Base-by-base conservation (phyloP, 2,888 invertebrate species). In the Girardia tigrina region DNA sequence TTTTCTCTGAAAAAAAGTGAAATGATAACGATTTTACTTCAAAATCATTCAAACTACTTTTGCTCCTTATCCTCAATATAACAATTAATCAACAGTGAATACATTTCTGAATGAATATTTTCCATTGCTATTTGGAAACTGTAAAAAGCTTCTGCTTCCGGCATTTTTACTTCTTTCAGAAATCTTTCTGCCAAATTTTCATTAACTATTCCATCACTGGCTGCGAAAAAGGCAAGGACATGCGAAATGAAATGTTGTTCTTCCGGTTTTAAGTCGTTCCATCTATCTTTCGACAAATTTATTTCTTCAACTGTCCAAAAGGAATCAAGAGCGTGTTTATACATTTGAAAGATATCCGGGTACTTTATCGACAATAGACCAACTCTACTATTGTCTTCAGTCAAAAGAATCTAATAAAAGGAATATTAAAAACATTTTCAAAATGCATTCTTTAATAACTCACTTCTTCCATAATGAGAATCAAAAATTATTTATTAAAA, bases 271-370 rank as follows among this genome's bases (percentile, higher is more conserved):
- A 98, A 85, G 23, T 79, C 79, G 14, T 89, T 88, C 98, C 98
- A 98, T 82, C 98, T 90, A 82, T 98, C 98, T 86, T 92, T 92
- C 0, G 92, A 90, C 26, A 95, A 86, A 84, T 94, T 93, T 1
- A 98, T 97, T 87, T 99, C 98, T 83, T 98, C 97, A 0, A 90
- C 94, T 0, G 95, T 95, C 98, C 98, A 98, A 84, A 99, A 97
- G 0, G 95, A 97, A 14, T 98, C 97, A 82, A 94, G 94, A 0
- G 98, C 98, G 86, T 95, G 93, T 84, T 99, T 98, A 86, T 99
- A 98, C 91, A 94, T 94, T 78, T 82, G 79, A 95, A 97, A 99
- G 79, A 99, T 92, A 81, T 97, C 97, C 16, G 90, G 90, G 84
- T 94, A 95, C 84, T 94, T 88, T 78, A 98, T 94, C 0, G 97